phyloP scores from a whole-genome alignment of 2,113 vertebrate genomes.

The Ophiodon elongatus region DNA sequence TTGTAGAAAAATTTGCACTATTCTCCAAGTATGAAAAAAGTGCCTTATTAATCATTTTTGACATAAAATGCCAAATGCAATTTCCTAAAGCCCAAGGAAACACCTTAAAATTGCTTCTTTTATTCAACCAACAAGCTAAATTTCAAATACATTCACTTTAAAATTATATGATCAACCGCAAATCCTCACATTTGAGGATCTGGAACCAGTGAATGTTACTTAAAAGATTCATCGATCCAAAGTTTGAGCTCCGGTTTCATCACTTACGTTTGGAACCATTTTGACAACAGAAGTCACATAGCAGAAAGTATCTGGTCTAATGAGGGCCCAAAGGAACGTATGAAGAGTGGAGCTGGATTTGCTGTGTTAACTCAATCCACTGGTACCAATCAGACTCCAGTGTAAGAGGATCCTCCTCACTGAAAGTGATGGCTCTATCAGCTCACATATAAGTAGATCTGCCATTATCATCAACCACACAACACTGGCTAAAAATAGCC shows the following conservation, averaged over 20 bases:
- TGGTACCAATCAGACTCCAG: slow-evolving; percentile 33
- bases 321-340: not conserved
- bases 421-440: slow-evolving; percentile 60
- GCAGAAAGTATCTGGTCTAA: not conserved
- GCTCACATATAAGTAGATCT: slow-evolving; percentile 58
- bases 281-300: not conserved
- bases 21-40: not conserved
- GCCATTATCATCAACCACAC: slow-evolving; percentile 48
- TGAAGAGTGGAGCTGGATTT: slow-evolving; percentile 19
- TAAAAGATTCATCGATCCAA: not conserved
- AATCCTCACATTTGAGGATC: not conserved
- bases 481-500: slow-evolving; percentile 72
- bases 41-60: not conserved
- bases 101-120: not conserved
- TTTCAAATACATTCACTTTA: not conserved
- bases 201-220: not conserved
- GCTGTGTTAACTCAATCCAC: slow-evolving; percentile 20
- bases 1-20: not conserved
- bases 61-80: not conserved
- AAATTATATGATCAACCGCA: not conserved
- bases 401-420: slow-evolving; percentile 53
- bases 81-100: not conserved
- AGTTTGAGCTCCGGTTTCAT: not conserved
- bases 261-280: not conserved
- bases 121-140: not conserved